phyloP scores from a whole-genome alignment of 2,888 invertebrate species.

The Holacanthella duospinosa region DNA sequence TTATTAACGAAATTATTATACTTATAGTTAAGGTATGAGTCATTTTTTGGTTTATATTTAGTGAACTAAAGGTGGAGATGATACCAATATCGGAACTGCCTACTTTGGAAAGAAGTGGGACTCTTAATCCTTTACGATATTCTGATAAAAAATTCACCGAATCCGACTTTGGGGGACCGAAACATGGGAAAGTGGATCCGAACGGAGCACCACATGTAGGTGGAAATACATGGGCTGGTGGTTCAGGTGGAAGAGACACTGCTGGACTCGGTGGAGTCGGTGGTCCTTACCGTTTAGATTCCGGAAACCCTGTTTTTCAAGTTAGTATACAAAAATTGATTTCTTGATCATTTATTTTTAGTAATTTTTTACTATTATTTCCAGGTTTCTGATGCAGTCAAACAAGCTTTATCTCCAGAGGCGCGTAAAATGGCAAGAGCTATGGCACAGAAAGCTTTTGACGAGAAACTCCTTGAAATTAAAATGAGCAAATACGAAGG shows the following conservation, averaged over 20 bases:
- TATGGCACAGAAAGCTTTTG: conserved; percentile 82
- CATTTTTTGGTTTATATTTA: background rate
- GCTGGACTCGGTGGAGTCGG: conserved; percentile 94
- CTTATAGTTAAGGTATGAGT: background rate
- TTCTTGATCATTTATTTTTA: too few relatives aligned
- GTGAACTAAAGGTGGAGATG: conserved; percentile 9
- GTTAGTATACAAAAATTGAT: too few relatives aligned
- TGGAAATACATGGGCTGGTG: conserved; percentile 71
- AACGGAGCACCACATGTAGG: conserved; percentile 88
- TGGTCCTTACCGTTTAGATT: conserved; percentile 87
- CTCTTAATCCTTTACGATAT: conserved; percentile 12
- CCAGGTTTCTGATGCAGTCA: conserved; percentile 73
- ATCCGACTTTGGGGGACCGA: conserved; percentile 61
- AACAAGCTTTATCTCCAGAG: conserved; percentile 78
- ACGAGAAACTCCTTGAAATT: conserved; percentile 76
- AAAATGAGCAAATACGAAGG: conserved; percentile 92
- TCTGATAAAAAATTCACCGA: conserved; percentile 21
- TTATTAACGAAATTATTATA: too few relatives aligned
- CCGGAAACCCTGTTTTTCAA: conserved; percentile 87
- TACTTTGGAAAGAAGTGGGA: conserved; percentile 11
- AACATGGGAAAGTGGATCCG: conserved; percentile 84
- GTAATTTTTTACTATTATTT: too few relatives aligned
- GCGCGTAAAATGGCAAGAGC: conserved; percentile 79
- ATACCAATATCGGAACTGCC: conserved; percentile 16
- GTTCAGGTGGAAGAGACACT: conserved; percentile 36